Conservation (phyloP, 2,888 invertebrate species). For the Mesorhabditis spiculigera region DNA sequence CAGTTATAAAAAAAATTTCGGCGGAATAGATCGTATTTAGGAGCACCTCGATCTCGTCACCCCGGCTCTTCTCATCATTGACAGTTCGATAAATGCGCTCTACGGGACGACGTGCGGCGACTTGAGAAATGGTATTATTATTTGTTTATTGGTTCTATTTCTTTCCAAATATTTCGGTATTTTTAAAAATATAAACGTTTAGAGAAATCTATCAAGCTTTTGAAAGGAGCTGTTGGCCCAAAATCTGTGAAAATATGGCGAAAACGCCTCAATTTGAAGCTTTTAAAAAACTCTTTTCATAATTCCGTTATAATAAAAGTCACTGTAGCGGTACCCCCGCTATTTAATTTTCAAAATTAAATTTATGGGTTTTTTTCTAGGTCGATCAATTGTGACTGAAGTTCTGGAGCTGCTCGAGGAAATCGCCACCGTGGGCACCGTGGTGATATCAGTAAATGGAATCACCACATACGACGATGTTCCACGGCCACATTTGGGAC, state of each 20-base stretch:
- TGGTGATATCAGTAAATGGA: neutral
- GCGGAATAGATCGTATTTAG: too few species aligned
- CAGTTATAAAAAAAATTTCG: too few species aligned
- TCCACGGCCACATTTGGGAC: neutral
- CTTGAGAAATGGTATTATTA: neutral
- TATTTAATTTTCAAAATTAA: too few species aligned
- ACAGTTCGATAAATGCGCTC: slow-evolving; percentile 4
- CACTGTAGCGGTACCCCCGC: too few species aligned
- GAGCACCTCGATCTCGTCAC: neutral
- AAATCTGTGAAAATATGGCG: too few species aligned
- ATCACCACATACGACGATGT: neutral
- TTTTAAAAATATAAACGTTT: too few species aligned
- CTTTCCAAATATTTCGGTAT: neutral
- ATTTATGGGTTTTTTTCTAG: neutral
- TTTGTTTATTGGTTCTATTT: neutral
- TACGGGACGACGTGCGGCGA: slow-evolving; percentile 4
- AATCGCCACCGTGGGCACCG: neutral
- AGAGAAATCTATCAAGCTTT: too few species aligned
- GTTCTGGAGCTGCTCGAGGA: neutral
- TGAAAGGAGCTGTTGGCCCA: too few species aligned
- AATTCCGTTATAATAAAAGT: too few species aligned
- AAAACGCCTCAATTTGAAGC: too few species aligned
- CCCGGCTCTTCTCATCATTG: neutral
- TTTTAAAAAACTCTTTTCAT: too few species aligned
- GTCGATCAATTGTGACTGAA: neutral